phyloP scores from a whole-genome alignment of 1,140 invertebrate genomes.

The Dendrolimus kikuchii region DNA sequence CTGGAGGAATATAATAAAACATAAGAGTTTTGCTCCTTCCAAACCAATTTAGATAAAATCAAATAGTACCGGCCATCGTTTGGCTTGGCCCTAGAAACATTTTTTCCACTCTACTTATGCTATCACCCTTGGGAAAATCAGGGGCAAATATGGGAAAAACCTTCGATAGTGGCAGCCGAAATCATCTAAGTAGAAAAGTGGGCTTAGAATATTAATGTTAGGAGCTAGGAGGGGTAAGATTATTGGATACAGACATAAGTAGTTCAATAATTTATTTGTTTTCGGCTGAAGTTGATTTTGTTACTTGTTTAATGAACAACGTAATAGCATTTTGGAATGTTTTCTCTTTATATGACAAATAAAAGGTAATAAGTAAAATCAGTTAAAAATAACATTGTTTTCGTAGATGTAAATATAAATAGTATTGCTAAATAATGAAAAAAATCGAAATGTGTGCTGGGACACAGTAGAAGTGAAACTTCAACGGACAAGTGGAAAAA shows the following conservation, averaged over 20 bases:
- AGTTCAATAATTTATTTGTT: not conserved
- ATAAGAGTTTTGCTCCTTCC: no score
- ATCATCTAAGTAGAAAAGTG: slow-evolving; percentile 14
- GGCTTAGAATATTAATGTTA: slow-evolving; percentile 12
- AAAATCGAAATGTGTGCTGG: no score
- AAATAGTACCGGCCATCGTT: not conserved
- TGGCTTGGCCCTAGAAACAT: not conserved
- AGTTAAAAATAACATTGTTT: no score
- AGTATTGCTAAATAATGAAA: no score
- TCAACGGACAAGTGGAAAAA: no score
- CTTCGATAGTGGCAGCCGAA: not conserved
- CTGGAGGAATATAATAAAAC: no score
- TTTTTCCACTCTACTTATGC: slow-evolving; percentile 4
- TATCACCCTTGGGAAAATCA: slow-evolving; percentile 11
- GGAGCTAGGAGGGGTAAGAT: not conserved
- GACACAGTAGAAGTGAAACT: no score
- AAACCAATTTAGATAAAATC: not conserved
- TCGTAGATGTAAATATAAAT: no score
- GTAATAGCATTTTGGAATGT: no score
- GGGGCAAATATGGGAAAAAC: slow-evolving; percentile 3
- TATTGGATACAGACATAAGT: not conserved
- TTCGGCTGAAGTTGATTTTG: not conserved
- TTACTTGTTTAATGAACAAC: not conserved
- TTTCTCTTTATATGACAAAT: no score
- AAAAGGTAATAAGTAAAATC: no score